These are phyloP conservation scores for Typhlichthys eigenmanni DNA, from an alignment of 2,797 vertebrate species.

Conservation along the genomic window DNA sequence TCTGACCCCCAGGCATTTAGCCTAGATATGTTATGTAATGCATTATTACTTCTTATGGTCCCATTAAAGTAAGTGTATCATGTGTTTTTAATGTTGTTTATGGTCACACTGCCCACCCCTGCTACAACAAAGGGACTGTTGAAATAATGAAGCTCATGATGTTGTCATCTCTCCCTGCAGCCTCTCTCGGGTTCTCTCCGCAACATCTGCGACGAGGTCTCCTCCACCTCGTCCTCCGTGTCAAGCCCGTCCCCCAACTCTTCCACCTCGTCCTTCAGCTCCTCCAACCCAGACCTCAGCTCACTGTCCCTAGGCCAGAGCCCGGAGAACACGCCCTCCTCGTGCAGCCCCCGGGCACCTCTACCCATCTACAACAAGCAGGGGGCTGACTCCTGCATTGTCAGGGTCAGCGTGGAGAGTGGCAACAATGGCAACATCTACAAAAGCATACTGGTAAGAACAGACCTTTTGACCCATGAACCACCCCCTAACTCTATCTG, in stretches of 20 bases:
- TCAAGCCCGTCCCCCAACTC: constrained; percentile 47
- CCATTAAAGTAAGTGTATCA: too few species aligned
- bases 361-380: constrained; percentile 77
- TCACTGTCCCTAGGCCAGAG: constrained; percentile 50
- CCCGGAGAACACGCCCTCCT: constrained; percentile 37
- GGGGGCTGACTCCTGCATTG: constrained; percentile 80
- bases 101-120: neutral
- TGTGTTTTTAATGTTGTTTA: too few species aligned
- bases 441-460: constrained; percentile 87
- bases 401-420: constrained; percentile 83
- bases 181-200: constrained; percentile 72
- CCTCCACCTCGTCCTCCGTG: constrained; percentile 30
- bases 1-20: too few species aligned
- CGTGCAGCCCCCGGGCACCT: constrained; percentile 44
- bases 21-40: too few species aligned
- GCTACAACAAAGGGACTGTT: neutral
- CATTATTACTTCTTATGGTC: too few species aligned
- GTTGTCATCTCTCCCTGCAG: constrained; percentile 44
- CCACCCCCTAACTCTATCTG: neutral
- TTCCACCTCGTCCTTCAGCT: constrained; percentile 63
- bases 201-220: constrained; percentile 67
- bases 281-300: constrained; percentile 71
- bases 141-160: neutral
- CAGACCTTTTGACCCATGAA: too few species aligned
- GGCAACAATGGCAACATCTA: constrained; percentile 84